phyloP scores from a whole-genome alignment of 2,888 invertebrate genomes.

The Yponomeuta cagnagella region DNA sequence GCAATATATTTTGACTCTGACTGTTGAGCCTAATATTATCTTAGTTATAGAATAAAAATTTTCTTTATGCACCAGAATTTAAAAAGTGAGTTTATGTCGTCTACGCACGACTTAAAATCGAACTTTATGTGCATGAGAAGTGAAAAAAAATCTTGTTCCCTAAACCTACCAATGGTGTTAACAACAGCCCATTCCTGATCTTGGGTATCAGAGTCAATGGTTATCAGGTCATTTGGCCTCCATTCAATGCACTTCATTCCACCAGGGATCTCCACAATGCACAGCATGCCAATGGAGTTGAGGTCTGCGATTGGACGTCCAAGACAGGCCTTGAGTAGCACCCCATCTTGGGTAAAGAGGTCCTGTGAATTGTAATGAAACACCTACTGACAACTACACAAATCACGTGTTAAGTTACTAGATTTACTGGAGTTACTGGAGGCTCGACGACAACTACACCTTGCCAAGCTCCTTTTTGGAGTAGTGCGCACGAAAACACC shows the following conservation, averaged over 20 bases:
- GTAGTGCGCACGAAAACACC: no score
- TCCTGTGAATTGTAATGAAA: slow-evolving; percentile 65
- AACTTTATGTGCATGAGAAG: no score
- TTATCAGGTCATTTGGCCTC: slow-evolving; percentile 86
- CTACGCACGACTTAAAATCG: no score
- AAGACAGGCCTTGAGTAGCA: slow-evolving; percentile 80
- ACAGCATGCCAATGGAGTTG: slow-evolving; percentile 81
- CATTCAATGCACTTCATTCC: slow-evolving; percentile 84
- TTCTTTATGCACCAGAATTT: no score
- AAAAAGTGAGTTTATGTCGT: no score
- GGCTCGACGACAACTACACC: no score
- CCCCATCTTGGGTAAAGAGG: slow-evolving; percentile 87
- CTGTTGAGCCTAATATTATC: no score
- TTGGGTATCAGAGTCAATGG: slow-evolving; percentile 83
- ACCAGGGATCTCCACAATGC: slow-evolving; percentile 78
- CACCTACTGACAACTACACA: background rate
- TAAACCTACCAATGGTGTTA: slow-evolving; percentile 76
- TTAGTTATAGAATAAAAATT: no score
- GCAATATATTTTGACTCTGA: no score
- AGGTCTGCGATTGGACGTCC: slow-evolving; percentile 78
- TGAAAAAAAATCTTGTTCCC: no score
- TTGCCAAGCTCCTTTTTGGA: no score
- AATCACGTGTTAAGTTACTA: background rate
- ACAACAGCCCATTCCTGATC: slow-evolving; percentile 92
- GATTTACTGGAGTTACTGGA: no score